Base-by-base conservation (phyloP, 2,888 invertebrate genomes). In the Campopleginae sp. region DNA sequence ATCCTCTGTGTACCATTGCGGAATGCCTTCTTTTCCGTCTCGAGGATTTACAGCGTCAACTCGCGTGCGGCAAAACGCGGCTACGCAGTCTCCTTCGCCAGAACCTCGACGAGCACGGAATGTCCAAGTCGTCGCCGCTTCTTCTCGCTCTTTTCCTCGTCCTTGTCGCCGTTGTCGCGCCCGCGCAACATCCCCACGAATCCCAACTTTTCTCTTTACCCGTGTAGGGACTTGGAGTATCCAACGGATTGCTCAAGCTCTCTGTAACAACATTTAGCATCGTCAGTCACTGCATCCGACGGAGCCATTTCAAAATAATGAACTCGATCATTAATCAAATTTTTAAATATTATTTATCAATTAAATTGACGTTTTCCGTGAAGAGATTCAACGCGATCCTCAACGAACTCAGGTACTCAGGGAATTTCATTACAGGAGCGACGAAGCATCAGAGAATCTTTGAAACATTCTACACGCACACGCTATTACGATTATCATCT, bases 1-100 rank as follows among this genome's bases (percentile, higher is more conserved):
- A 75, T 82, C 76, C 70, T 58, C 75, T 80, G 76, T 75, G 51
- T 44, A 71, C 61, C 81, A 85, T 65, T 74, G 77, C 82, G 89
- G 90, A 89, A 89, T 90, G 89, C 87, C 87, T 89, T 89, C 89
- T 88, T 88, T 86, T 87, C 86, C 85, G 86, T 82, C 72, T 76
- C 71, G 87, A 89, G 72, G 90, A 90, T 90, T 90, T 90, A 89
- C 90, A 86, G 89, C 89, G 90, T 89, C 89, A 87, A 89, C 88
- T 88, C 81, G 84, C 85, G 87, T 83, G 87, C 87, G 86, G 87
- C 80, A 71, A 86, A 80, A 81, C 84, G 81, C 65, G 27, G 61
- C 51, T 76, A 46, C 51, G 68, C 12, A 42, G 65, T 61, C 48
- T 65, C 75, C 38, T 48, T 38, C 38, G 70, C 42, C 10, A 68